Evolutionary conservation across 2,113 vertebrate genomes (phyloP), one percentile per base, ranked within the genome.

Genomic region (Phoenicopterus ruber): DNA sequence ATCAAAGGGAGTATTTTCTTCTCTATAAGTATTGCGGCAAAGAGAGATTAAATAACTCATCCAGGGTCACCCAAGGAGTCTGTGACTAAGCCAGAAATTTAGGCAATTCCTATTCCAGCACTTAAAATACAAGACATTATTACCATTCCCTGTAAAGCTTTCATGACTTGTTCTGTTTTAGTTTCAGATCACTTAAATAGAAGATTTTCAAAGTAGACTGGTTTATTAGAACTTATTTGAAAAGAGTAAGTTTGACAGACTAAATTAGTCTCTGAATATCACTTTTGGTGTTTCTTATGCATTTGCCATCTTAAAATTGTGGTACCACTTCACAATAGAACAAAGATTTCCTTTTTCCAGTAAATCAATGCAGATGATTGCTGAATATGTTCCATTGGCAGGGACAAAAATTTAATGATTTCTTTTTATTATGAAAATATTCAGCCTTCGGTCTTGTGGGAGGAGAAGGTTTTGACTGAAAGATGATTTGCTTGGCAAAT

Each of bases 401-500:
- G 65, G 47, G 34, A 69, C 10, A 87, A 82, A 67, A 81, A 92
- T 28, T 25, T 69, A 90, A 73, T 81, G 9, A 84, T 71, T 93
- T 87, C 20, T 81, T 93, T 94, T 96, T 77, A 78, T 93, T 92
- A 66, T 65, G 42, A 91, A 97, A 95, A 80, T 94, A 93, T 91
- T 95, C 73, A 90, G 29, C 46, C 81, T 72, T 92, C 4, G 11
- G 49, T 82, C 54, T 80, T 82, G 49, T 84, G 81, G 66, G 81
- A 92, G 70, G 61, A 89, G 81, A 95, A 94, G 46, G 34, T 80
- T 94, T 49, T 46, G 42, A 90, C 70, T 93, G 84, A 85, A 79
- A 93, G 89, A 94, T 91, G 44, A 91, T 95, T 95, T 95, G 7
- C 52, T 94, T 96, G 96, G 93, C 94, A 96, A 94, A 69, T 18